phyloP scores from a whole-genome alignment of 2,888 invertebrate genomes.

The Lacanobia oleracea region DNA sequence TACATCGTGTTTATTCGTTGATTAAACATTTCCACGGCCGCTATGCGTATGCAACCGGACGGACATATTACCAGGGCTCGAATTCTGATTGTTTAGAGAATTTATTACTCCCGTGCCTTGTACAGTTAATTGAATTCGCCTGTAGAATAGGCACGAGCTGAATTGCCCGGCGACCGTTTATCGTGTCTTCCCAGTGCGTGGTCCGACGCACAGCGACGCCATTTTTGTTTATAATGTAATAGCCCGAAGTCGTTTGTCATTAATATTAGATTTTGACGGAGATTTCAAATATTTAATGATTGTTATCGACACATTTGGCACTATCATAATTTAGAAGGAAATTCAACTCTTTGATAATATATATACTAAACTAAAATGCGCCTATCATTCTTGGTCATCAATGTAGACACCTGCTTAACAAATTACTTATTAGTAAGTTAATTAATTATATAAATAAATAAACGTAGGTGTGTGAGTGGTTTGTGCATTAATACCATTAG shows the following conservation, averaged over 20 bases:
- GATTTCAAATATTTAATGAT: constrained; percentile 19
- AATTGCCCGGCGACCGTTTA: constrained; percentile 85
- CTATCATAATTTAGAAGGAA: constrained; percentile 2
- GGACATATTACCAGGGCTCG: constrained; percentile 90
- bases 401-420: constrained; percentile 13
- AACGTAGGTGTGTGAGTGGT: not conserved
- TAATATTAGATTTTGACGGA: constrained; percentile 60
- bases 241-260: constrained; percentile 64
- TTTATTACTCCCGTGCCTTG: constrained; percentile 90
- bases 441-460: constrained; percentile 14
- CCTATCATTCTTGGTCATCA: not conserved
- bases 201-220: constrained; percentile 71
- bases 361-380: not conserved
- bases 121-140: constrained; percentile 90
- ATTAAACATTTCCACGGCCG: constrained; percentile 88
- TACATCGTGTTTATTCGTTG: constrained; percentile 88
- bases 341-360: not conserved
- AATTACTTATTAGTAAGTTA: constrained; percentile 11
- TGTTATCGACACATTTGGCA: not conserved
- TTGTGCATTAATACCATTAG: constrained; percentile 4
- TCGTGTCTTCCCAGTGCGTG: constrained; percentile 84
- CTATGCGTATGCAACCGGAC: constrained; percentile 89
- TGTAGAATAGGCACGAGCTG: constrained; percentile 88
- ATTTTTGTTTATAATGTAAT: constrained; percentile 76
- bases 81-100: constrained; percentile 91